Base-by-base conservation (phyloP, 2,888 invertebrate genomes). In the Villa cingulata region DNA sequence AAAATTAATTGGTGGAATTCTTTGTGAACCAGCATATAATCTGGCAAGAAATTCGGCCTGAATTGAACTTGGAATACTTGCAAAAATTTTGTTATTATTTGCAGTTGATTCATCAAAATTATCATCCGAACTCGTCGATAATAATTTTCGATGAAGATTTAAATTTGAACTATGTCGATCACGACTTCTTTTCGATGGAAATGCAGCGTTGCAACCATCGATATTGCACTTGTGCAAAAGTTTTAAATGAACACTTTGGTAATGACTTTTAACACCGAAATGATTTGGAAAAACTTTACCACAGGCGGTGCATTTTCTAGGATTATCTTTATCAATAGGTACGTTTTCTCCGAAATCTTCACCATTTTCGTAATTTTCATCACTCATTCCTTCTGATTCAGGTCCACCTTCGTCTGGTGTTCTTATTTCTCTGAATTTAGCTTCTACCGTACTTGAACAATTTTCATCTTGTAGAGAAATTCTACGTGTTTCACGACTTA, bases 191-290 rank as follows among this genome's bases (percentile, higher is more conserved):
- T 91, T 94, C 1, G 94, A 92, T 6, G 91, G 87, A 65, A 95
- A 96, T 1, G 91, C 86, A 0, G 94, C 94, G 69, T 87, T 87
- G 66, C 96, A 96, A 2, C 94, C 92, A 55, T 92, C 92, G 23
- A 91, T 84, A 60, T 84, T 88, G 71, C 96, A 96, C 63, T 87
- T 88, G 70, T 94, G 94, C 85, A 92, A 89, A 51, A 94, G 71
- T 70, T 95, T 95, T 45, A 95, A 78, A 70, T 96, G 95, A 12
- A 90, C 87, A 67, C 89, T 94, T 72, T 92, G 92, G 67, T 91
- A 95, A 66, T 96, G 96, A 2, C 88, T 87, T 70, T 92, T 94
- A 20, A 94, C 81, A 43, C 88, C 86, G 63, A 91, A 92, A 59
- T 89, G 85, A 63, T 91, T 95, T 67, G 88, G 90, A 68, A 94